These are phyloP conservation scores for Microtus montanus DNA, from an alignment of 2,113 vertebrate genomes.

Conservation along the genomic window DNA sequence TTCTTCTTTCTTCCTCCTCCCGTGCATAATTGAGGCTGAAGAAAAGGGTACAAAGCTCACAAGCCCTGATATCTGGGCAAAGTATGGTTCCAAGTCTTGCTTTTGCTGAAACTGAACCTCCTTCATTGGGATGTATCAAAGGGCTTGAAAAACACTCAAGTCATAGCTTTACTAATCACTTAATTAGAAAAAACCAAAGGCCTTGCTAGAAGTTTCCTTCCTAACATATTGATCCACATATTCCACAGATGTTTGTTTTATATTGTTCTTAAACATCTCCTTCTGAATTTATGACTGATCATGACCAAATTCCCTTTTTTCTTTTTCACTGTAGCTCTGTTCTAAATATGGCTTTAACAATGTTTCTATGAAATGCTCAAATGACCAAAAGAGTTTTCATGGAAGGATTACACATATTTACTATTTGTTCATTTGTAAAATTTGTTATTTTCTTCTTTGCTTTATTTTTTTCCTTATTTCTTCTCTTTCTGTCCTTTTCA, in stretches of 20 bases:
- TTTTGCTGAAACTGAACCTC: neutral
- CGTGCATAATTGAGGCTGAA: neutral
- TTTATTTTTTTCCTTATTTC: neutral
- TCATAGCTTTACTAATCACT: neutral
- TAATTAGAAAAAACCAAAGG: neutral
- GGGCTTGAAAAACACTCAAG: neutral
- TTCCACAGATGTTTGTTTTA: neutral
- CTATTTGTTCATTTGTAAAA: neutral
- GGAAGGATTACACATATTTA: neutral
- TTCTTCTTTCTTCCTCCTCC: neutral
- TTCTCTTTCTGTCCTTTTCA: neutral
- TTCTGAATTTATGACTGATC: neutral
- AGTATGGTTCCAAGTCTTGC: neutral
- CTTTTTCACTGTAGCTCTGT: neutral
- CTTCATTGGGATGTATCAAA: neutral
- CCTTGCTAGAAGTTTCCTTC: neutral
- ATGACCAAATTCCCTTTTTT: neutral
- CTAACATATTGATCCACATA: accelerated
- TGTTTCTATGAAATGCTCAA: neutral
- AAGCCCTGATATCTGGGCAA: neutral
- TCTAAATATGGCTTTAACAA: neutral
- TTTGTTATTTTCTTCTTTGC: neutral
- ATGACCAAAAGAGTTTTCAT: neutral
- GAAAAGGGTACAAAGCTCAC: neutral
- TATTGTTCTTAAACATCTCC: neutral